phyloP scores from a whole-genome alignment of 2,797 vertebrate species.

The Enteromius unitaeniatus region DNA sequence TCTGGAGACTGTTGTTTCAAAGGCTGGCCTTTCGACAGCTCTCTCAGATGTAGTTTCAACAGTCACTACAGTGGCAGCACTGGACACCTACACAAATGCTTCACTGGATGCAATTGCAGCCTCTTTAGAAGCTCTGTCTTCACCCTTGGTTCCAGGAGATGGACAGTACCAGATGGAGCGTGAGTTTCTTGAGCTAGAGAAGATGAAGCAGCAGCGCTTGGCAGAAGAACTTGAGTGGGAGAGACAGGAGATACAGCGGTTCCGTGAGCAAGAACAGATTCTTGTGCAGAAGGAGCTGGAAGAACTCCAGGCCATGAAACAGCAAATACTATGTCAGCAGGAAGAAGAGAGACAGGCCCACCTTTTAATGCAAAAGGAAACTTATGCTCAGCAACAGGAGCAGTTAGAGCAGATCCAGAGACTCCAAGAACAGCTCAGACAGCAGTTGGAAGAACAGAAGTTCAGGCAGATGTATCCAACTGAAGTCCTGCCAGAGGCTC shows the following conservation, averaged over 20 bases:
- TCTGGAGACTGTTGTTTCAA: slow-evolving; percentile 80
- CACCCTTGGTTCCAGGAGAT: slow-evolving; percentile 89
- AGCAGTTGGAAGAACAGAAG: slow-evolving; percentile 96
- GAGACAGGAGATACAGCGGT: slow-evolving; percentile 96
- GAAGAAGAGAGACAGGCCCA: slow-evolving; percentile 97
- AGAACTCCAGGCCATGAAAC: slow-evolving; percentile 96
- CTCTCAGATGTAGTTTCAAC: slow-evolving; percentile 72
- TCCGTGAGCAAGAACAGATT: slow-evolving; percentile 95
- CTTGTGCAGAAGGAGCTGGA: slow-evolving; percentile 97
- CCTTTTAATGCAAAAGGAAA: slow-evolving; percentile 98
- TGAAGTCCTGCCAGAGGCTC: slow-evolving; percentile 81
- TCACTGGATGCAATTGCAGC: slow-evolving; percentile 84
- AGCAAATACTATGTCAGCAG: slow-evolving; percentile 94
- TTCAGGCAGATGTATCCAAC: slow-evolving; percentile 93
- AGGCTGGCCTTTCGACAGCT: slow-evolving; percentile 73
- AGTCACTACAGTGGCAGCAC: slow-evolving; percentile 79
- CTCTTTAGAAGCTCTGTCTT: slow-evolving; percentile 88
- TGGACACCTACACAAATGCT: slow-evolving; percentile 89
- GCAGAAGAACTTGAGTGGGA: slow-evolving; percentile 98
- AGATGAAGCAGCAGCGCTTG: slow-evolving; percentile 95
- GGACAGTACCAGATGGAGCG: slow-evolving; percentile 92
- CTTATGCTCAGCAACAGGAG: slow-evolving; percentile 93
- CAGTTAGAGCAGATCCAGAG: slow-evolving; percentile 98
- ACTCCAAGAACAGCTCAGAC: slow-evolving; percentile 94
- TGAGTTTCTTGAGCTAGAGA: slow-evolving; percentile 95